Evolutionary conservation across 1,140 invertebrate genomes (phyloP), one percentile per base, ranked within the genome.

Genomic region (Dysdera silvatica): DNA sequence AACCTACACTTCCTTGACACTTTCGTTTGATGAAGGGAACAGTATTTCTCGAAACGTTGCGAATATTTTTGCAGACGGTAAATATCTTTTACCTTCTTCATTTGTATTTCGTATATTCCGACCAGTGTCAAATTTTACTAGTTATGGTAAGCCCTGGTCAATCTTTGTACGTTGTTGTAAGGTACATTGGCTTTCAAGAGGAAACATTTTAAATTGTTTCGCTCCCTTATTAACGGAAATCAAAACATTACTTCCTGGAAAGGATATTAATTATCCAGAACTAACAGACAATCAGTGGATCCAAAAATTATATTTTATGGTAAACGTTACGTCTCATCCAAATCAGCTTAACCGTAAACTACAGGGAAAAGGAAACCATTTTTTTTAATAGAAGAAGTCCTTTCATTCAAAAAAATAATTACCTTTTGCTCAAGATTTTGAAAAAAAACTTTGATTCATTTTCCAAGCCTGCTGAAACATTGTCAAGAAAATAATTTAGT

Each of bases 281-380:
- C 20, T 41, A 14, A 14, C 3, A 41, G 40, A 41, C 4, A 20
- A 41, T 14, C 3, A 4, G 26, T 51, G 48, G 48, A 4, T 51
- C 4, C 48, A 51, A 51, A 51, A 51, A 51, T 28, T 51, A 8
- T 23, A 51, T 12, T 51, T 51, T 51, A 51, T 51, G 48, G n/a
- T n/a, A n/a, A n/a, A n/a, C n/a, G n/a, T n/a, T n/a, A n/a, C n/a
- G n/a, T n/a, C n/a, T n/a, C n/a, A 24, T 51, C 10, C 18, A 3
- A 51, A 51, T 29, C 4, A 3, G 3, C 10, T 28, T 4, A 28
- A 51, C 18, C 4, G 4, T 4, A 4, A 4, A 41, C 4, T 41
- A 14, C 40, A 41, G 20, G 12, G 40, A 3, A 41, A 41, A 10
- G 40, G 40, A 41, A 41, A 41, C 12, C 10, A 20, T 20, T 48